Conservation (phyloP, 2,113 vertebrate species). For the Melanerpes aurifrons region DNA sequence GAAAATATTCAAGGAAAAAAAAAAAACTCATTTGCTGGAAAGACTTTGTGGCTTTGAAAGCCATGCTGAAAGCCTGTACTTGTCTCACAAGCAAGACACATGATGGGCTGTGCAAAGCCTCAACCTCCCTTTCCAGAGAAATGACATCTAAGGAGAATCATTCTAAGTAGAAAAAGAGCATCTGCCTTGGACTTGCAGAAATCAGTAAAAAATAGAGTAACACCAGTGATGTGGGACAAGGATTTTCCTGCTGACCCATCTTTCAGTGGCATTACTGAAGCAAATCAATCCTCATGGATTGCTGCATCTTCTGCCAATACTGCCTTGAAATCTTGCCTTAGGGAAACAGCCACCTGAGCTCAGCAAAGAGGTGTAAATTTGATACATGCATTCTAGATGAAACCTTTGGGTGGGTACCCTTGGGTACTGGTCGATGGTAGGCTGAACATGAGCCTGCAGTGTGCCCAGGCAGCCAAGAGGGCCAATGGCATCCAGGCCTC, state of each 20-base stretch:
- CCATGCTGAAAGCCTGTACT: neutral
- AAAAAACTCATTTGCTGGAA: neutral
- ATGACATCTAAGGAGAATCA: neutral
- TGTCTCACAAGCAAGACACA: neutral
- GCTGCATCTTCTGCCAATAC: neutral
- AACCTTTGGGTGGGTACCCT: neutral
- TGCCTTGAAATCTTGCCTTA: neutral
- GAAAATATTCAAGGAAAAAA: neutral
- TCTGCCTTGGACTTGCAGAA: neutral
- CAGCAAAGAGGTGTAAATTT: neutral
- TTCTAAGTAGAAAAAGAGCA: neutral
- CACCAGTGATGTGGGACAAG: neutral
- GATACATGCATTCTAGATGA: neutral
- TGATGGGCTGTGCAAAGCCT: neutral
- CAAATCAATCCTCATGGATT: neutral
- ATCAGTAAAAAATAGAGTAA: neutral
- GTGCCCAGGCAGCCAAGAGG: too few species aligned
- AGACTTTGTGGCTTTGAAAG: neutral
- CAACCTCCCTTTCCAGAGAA: neutral
- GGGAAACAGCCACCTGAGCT: neutral
- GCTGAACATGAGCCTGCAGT: too few species aligned
- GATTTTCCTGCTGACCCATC: neutral
- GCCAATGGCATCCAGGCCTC: too few species aligned
- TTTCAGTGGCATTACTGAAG: neutral
- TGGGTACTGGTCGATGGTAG: too few species aligned